These are phyloP conservation scores for Lamprotornis superbus DNA, from an alignment of 2,113 vertebrate genomes.

Conservation along the genomic window DNA sequence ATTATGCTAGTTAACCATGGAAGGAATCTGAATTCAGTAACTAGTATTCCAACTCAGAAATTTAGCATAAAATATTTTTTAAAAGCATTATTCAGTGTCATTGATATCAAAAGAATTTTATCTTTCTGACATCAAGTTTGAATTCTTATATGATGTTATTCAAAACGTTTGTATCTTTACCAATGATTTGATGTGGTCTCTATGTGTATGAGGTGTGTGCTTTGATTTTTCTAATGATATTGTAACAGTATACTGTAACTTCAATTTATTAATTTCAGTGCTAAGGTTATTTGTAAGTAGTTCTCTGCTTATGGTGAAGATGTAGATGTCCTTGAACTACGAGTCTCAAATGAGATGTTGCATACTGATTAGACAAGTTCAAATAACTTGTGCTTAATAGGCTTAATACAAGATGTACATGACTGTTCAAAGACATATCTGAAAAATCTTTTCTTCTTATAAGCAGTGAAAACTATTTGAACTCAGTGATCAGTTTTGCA, in stretches of 20 bases:
- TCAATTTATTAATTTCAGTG: slow-evolving; percentile 32
- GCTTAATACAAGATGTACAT: neutral
- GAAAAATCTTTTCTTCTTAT: neutral
- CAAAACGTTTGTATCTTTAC: slow-evolving; percentile 42
- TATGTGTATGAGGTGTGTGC: slow-evolving; percentile 5
- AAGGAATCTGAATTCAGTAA: neutral
- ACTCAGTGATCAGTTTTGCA: neutral
- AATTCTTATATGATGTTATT: slow-evolving; percentile 36
- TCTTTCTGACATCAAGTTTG: slow-evolving; percentile 32
- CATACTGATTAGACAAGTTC: neutral
- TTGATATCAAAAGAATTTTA: slow-evolving; percentile 37
- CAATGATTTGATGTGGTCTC: slow-evolving; percentile 5
- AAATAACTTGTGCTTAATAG: neutral
- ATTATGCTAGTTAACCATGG: neutral
- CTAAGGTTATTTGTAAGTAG: slow-evolving; percentile 11
- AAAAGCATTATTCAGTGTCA: neutral
- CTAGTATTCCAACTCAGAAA: neutral
- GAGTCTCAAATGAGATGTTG: neutral
- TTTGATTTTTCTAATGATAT: slow-evolving; percentile 51
- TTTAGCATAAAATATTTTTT: neutral
- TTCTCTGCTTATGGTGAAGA: slow-evolving; percentile 22
- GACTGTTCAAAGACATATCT: neutral
- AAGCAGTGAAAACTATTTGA: neutral
- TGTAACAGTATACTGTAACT: slow-evolving; percentile 17
- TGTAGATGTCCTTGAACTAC: neutral